Base-by-base conservation (phyloP, 1,140 invertebrate genomes). In the Drosophila rhopaloa region DNA sequence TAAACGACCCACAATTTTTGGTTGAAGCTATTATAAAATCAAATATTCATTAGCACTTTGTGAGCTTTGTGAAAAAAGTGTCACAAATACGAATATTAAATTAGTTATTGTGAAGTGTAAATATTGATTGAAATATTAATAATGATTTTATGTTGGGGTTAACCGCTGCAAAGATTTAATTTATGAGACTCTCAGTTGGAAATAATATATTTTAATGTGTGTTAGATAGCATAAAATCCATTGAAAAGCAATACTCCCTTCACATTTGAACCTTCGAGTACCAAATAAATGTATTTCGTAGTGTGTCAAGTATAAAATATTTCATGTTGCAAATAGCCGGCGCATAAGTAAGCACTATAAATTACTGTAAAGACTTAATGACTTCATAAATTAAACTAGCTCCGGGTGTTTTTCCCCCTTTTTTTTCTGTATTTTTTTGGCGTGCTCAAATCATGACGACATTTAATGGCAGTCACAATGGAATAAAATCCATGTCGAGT, bases 371-470 rank as follows among this genome's bases (percentile, higher is more conserved):
- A 40, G 55, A 63, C 59, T 63, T 63, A 63, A 63, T 63, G 60
- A 63, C 60, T 63, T 63, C 60, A 63, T 63, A 63, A 63, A 63
- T 63, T 60, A 63, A 63, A 58, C 55, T 60, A 62, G 60, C 54
- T 55, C 16, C 1, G 2, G 53, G 19, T 32, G 6, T 35, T 14
- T 3, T 16, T 4, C 29, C 29, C 29, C 29, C 0, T 11, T 13
- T 29, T 37, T 7, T 29, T 27, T 46, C 5, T 19, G 11, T 24
- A n/a, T 13, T 13, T 3, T 54, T 19, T 13, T 54, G 19, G n/a
- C 1, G 11, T 11, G 46, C 8, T 48, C 50, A 10, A 19, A 43
- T 63, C 60, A 60, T 43, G 55, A 63, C 19, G 60, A 63, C 60
- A 60, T 32, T 63, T 63, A 63, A 63, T 63, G 60, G 55, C 60